Base-by-base conservation (phyloP, 1,140 invertebrate species). In the Reticulitermes speratus region DNA sequence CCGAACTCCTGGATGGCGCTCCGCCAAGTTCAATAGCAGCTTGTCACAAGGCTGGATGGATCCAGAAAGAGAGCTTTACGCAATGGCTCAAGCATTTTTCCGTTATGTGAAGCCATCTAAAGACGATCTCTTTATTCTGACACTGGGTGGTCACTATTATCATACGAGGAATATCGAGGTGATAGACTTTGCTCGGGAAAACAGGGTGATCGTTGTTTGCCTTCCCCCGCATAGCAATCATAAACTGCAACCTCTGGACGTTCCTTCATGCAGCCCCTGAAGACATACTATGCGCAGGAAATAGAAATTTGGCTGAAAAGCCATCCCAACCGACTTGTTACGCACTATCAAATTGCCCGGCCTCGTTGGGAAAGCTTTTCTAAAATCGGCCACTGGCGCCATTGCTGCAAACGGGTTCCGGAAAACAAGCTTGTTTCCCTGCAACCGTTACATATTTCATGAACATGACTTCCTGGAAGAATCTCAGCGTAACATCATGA, bases 231-330 rank as follows among this genome's bases (percentile, higher is more conserved):
- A 92, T 87, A 88, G 88, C 23, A 90, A 89, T 9, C 89, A 91
- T 87, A 88, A 88, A 48, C 85, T 92, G 82, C 91, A 92, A 83
- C 90, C 91, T 44, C 87, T 91, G n/a, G 90, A 91, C 84, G 88
- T 89, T 84, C 88, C 55, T 90, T 91, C 85, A 91, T 91, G 89
- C 87, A 87, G 65, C 89, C 89, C 25, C 86, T 91, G 55, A 91
- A 89, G 85, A 89, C 87, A 11, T 90, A 89, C 85, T 91, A 90
- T 86, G 87, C 84, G 82, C 84, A 89, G 85, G 89, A 89, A 88
- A 87, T 90, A 30, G 48, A 87, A 87, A 87, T 83, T 48, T 91
- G 88, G 89, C 81, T 91, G 3, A 44, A 23, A 38, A 85, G 45
- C 59, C 84, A 85, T 85, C 75, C 48, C 11, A 30, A 19, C 38